phyloP scores from a whole-genome alignment of 2,888 invertebrate genomes.

The Aquatica leii region DNA sequence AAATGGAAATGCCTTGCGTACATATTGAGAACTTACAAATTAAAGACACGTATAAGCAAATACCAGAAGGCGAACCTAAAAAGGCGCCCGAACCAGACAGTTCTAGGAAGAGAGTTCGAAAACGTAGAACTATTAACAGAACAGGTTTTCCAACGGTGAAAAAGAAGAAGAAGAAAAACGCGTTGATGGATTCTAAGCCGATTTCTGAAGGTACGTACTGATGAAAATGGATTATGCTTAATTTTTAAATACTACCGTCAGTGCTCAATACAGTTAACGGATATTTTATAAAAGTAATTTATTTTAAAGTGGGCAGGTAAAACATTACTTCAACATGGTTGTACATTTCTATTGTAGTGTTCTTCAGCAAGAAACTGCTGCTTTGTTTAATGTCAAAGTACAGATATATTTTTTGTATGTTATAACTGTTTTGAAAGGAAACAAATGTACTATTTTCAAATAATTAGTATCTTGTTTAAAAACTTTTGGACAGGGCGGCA shows the following conservation, averaged over 20 bases:
- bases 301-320: no score
- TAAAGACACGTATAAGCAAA: constrained; percentile 12
- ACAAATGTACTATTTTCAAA: no score
- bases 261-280: no score
- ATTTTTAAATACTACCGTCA: not conserved
- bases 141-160: constrained; percentile 89
- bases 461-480: no score
- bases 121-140: constrained; percentile 82
- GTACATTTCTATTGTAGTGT: no score
- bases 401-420: no score
- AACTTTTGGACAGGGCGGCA: no score
- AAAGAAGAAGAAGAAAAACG: constrained; percentile 77
- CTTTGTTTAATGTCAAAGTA: no score
- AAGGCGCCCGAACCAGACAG: constrained; percentile 35
- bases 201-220: constrained; percentile 6
- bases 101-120: constrained; percentile 62
- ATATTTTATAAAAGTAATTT: no score
- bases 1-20: constrained; percentile 19
- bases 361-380: no score
- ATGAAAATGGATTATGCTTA: not conserved
- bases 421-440: no score
- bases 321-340: no score
- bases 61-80: constrained; percentile 60
- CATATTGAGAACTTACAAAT: constrained; percentile 18
- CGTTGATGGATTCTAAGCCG: constrained; percentile 20